Base-by-base conservation (phyloP, 2,113 vertebrate species). In the Ammodytes dubius region DNA sequence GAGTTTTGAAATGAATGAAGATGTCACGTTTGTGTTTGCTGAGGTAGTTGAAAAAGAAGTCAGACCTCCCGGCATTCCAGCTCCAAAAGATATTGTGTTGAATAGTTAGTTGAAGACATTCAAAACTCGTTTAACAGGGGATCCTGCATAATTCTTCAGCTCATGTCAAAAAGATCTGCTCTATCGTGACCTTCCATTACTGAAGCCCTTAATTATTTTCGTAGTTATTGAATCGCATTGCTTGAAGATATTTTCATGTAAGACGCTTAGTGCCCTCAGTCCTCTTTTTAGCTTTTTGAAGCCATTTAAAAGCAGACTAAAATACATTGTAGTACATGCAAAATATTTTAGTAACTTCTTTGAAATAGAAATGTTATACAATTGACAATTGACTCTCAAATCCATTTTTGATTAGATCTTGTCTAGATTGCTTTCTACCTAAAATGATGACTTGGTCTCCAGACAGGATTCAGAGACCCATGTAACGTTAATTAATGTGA, bases 81-180 rank as follows among this genome's bases (percentile, higher is more conserved):
- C 70, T 64, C 56, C 56, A 69, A 43, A 52, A 53, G 63, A 70
- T 68, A 42, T 37, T 39, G 52, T 27, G 69, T 59, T 37, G 64
- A 69, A 74, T 81, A 71, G 81, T 87, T 81, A 79, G 54, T 70
- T 49, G 61, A 39, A 63, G 63, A 79, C 49, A 79, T 84, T 68
- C 85, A 64, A 82, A 88, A 88, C 63, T 83, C 67, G 53, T 77
- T 73, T 57, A 75, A 70, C 76, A 37, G 61, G 43, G 37, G 19
- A 50, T 74, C 43, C 65, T 87, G 76, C 77, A 88, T 85, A 80
- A 88, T 89, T 88, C 50, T 84, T 72, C 5, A n/a, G 19, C 57
- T 79, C 73, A 17, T 90, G 74, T 70, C 68, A 79, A 66, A 74
- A 67, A 77, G 72, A 61, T 39, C 67, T 77, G 74, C 65, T 87